Percentiles rank a stretch among this genome's conserved stretches.
phyloP scores from a whole-genome alignment of 2,888 invertebrate species.

The Nephrotoma guestfalica region DNA sequence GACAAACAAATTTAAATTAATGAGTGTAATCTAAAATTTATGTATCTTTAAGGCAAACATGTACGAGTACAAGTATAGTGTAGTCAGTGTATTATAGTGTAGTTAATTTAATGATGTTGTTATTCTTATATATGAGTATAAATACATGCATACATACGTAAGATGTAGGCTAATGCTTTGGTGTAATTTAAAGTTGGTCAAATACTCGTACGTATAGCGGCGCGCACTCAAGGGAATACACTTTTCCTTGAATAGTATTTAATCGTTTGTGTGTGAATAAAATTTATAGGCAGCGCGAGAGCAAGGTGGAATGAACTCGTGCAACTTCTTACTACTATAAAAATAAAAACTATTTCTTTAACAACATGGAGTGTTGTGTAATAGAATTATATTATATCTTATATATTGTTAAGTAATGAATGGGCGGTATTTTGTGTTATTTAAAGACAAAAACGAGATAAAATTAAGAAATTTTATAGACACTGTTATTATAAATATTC shows the following conservation, averaged over 20 bases:
- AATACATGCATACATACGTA: background rate
- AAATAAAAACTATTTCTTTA: background rate
- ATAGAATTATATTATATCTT: background rate
- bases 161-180: background rate
- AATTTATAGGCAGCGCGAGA: background rate
- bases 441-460: background rate
- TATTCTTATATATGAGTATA: background rate
- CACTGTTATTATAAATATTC: background rate
- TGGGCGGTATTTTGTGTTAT: background rate
- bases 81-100: background rate
- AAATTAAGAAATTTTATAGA: background rate
- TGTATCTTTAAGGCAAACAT: background rate
- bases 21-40: background rate
- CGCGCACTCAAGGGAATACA: background rate
- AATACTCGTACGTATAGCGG: background rate
- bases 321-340: background rate
- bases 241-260: background rate
- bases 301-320: background rate
- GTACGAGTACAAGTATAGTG: background rate
- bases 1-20: background rate
- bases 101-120: background rate
- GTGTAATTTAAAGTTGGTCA: background rate
- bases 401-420: background rate
- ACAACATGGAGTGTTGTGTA: background rate
- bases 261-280: background rate